These are phyloP conservation scores for Caenorhabditis brenneri DNA, from an alignment of 1,140 invertebrate species.

Conservation along the genomic window DNA sequence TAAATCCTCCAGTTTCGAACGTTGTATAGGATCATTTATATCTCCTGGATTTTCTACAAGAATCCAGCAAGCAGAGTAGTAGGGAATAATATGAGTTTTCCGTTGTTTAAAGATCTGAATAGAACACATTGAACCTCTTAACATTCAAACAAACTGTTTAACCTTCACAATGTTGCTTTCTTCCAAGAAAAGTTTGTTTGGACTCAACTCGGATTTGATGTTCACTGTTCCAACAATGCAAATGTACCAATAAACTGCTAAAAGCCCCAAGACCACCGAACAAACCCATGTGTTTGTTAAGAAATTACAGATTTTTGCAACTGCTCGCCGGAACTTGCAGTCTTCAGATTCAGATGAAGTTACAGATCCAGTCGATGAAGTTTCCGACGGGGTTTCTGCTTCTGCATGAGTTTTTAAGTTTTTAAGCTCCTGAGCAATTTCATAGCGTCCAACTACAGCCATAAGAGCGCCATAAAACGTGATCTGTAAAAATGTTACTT, in stretches of 20 bases:
- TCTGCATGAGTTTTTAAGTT: not conserved
- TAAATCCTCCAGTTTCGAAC: constrained; percentile 51
- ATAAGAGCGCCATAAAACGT: constrained; percentile 66
- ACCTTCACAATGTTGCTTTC: constrained; percentile 64
- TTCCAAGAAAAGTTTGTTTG: constrained; percentile 65
- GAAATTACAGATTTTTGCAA: constrained; percentile 55
- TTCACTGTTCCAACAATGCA: constrained; percentile 63
- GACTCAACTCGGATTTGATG: constrained; percentile 66
- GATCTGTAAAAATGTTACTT: constrained; percentile 59
- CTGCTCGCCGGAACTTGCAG: not conserved
- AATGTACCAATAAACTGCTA: constrained; percentile 63
- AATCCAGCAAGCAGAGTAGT: constrained; percentile 65
- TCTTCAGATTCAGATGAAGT: not conserved
- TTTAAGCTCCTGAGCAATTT: constrained; percentile 55
- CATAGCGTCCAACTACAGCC: constrained; percentile 62
- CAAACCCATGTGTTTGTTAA: constrained; percentile 62
- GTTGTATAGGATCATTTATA: constrained; percentile 55
- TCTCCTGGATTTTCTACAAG: constrained; percentile 70
- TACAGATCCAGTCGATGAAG: not conserved
- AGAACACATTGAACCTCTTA: not conserved
- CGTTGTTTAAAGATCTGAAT: constrained; percentile 63
- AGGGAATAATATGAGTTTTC: constrained; percentile 67
- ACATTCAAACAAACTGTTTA: no score
- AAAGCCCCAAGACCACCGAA: constrained; percentile 54
- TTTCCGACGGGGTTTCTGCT: not conserved